Conservation (phyloP, 92 coral and sea anemone species). For the Plumapathes pennacea region DNA sequence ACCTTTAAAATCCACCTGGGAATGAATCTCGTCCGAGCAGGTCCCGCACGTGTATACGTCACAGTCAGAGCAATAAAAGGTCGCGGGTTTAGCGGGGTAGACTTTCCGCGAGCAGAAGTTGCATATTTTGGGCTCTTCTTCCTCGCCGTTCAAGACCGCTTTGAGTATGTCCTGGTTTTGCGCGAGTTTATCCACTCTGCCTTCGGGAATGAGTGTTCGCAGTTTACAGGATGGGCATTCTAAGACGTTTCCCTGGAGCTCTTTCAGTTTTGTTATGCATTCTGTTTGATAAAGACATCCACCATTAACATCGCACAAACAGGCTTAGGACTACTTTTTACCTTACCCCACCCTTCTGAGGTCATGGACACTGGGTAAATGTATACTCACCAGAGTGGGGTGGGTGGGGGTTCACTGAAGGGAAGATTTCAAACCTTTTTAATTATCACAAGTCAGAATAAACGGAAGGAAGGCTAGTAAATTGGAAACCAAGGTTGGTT, state of each 20-base stretch:
- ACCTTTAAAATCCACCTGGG: conserved; percentile 81
- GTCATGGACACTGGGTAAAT: too few relatives aligned
- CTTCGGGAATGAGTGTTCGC: conserved; percentile 78
- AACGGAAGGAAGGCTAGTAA: too few relatives aligned
- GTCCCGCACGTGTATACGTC: conserved; percentile 81
- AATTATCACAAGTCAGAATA: too few relatives aligned
- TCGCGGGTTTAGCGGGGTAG: conserved; percentile 91
- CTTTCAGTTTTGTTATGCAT: conserved; percentile 80
- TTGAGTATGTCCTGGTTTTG: conserved; percentile 82
- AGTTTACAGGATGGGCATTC: conserved; percentile 93
- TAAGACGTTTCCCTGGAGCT: conserved; percentile 89
- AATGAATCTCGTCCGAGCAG: conserved; percentile 93
- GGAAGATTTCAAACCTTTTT: too few relatives aligned
- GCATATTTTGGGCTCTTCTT: conserved; percentile 73
- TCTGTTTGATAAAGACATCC: conserved; percentile 45
- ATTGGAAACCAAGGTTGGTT: too few relatives aligned
- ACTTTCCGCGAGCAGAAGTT: conserved; percentile 90
- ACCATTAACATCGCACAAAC: too few relatives aligned
- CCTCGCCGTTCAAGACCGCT: conserved; percentile 71
- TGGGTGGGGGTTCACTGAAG: too few relatives aligned
- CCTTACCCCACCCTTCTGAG: too few relatives aligned
- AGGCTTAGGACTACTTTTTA: too few relatives aligned
- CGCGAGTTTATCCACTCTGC: conserved; percentile 70
- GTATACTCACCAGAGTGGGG: too few relatives aligned
- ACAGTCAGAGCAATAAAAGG: conserved; percentile 85